A percentile compares a stretch with the other conserved stretches of the same genome.
phyloP scores from a whole-genome alignment of 2,797 vertebrate species.

The Dipus sagitta region DNA sequence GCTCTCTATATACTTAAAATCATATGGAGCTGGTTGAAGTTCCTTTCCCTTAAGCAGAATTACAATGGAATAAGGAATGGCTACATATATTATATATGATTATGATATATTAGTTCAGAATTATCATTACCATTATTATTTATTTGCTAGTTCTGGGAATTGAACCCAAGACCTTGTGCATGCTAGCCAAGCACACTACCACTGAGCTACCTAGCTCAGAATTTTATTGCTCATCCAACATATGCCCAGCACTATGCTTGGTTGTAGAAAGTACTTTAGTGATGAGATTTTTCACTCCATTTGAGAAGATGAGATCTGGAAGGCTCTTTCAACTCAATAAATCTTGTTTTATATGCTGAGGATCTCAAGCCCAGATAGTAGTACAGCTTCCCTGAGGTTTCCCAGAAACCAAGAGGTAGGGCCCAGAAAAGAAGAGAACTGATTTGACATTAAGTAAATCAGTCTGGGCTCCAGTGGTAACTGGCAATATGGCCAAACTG shows the following conservation, averaged over 20 bases:
- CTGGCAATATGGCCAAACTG: background rate
- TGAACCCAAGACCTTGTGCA: too few relatives aligned
- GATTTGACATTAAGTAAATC: background rate
- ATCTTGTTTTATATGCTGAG: constrained; percentile 42
- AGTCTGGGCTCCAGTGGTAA: background rate
- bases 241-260: background rate
- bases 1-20: constrained; percentile 13
- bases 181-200: too few relatives aligned
- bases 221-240: constrained; percentile 57
- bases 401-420: background rate
- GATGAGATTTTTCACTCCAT: constrained; percentile 41
- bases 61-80: constrained; percentile 51
- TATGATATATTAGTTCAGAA: background rate
- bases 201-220: background rate
- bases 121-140: too few relatives aligned
- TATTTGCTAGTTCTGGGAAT: too few relatives aligned
- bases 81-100: constrained; percentile 50
- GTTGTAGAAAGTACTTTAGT: constrained; percentile 17
- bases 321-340: background rate
- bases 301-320: constrained; percentile 43
- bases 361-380: background rate
- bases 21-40: background rate
- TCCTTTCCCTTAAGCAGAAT: constrained; percentile 54
- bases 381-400: background rate
- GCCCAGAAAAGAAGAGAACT: constrained; percentile 20